Evolutionary conservation across 2,888 invertebrate genomes (phyloP), one percentile per base, ranked within the genome.

Genomic region (Aspidiotus destructor): DNA sequence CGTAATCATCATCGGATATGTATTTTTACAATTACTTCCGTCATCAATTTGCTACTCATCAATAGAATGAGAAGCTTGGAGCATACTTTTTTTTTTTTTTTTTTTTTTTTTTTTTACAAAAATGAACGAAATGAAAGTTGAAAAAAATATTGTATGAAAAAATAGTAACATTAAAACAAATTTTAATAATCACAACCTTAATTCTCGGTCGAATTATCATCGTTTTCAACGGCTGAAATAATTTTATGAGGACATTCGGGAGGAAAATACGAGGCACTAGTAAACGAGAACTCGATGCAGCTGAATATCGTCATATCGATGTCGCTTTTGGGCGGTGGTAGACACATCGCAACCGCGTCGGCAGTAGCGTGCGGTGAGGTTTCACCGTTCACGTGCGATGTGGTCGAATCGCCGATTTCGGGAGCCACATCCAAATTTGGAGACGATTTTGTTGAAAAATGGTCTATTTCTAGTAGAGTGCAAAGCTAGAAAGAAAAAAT

Each of bases 301-400:
- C 65, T 71, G 60, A 73, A 73, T 60, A 70, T 68, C 57, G 69
- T 71, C 72, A 73, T 72, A 60, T 70, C 70, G 41, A 72, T 71
- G 10, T 71, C 70, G 9, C 69, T 55, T 17, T 69, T 71, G n/a
- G 72, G 72, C 9, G 72, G 72, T n/a, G 72, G 71, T 17, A 70
- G 54, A 41, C 68, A 67, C 10, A 62, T 16, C 1, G 69, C 62
- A 28, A 70, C 55, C 13, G 54, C 61, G 52, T 70, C 65, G 7
- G 48, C 52, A 15, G 65, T 44, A 11, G 69, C 58, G 55, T 40
- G 74, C 55, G 42, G 57, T 13, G 17, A 13, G 40, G n/a, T 58
- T 8, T 42, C 41, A 42, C 41, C 48, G 13, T 41, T 42, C 8
- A 17, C 8, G 9, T 48, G 2, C 8, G 40, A 28, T 11, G 9